Conservation (phyloP, 2,888 invertebrate species). For the Frankliniella intonsa region DNA sequence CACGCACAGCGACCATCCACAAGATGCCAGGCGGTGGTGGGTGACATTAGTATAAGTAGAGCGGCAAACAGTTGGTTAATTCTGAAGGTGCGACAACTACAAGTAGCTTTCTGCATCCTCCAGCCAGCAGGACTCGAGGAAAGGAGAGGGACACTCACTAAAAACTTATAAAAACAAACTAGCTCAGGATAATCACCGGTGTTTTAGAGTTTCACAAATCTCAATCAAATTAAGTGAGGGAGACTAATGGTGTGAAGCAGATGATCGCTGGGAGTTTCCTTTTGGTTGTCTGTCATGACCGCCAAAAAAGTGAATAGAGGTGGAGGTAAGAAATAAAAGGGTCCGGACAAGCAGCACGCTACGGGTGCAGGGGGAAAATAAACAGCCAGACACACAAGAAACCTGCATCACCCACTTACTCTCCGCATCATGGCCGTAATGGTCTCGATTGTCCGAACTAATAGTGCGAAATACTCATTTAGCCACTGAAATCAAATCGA, state of each 20-base stretch:
- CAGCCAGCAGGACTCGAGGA: too few species aligned
- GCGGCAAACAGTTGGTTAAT: too few species aligned
- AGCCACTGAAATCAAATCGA: conserved; percentile 5
- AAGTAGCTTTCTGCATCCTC: too few species aligned
- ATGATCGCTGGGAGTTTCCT: too few species aligned
- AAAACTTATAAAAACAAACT: too few species aligned
- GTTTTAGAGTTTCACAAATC: too few species aligned
- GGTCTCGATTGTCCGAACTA: conserved; percentile 21
- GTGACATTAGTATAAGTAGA: background rate
- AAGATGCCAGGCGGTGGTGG: background rate
- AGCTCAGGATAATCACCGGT: too few species aligned
- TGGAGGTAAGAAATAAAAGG: background rate
- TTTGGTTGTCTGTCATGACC: too few species aligned
- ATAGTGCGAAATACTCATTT: conserved; percentile 17
- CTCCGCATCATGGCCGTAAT: conserved; percentile 18
- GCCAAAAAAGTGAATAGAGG: background rate
- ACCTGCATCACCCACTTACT: conserved; percentile 5
- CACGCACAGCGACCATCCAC: background rate
- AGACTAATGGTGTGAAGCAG: too few species aligned
- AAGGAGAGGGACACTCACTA: too few species aligned
- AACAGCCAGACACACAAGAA: background rate
- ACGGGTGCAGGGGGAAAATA: background rate
- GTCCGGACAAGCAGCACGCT: background rate
- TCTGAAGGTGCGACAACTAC: too few species aligned
- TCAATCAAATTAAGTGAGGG: too few species aligned